Evolutionary conservation across 2,113 vertebrate species (phyloP).

Genomic region (Pedionomus torquatus): DNA sequence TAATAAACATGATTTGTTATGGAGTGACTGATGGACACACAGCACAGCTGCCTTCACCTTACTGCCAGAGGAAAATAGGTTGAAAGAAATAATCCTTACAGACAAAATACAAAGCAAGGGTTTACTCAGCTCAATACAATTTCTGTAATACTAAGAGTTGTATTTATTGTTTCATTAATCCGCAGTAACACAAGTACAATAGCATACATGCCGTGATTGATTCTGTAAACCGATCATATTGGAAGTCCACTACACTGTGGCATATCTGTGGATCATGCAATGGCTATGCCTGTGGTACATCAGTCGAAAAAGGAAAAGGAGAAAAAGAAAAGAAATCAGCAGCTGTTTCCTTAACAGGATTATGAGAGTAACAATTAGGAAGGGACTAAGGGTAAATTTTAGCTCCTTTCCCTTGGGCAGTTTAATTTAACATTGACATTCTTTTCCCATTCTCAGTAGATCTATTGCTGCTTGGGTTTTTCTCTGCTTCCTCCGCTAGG

Average conservation of each 20-base stretch:
- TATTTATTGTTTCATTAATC: slow-evolving; percentile 28
- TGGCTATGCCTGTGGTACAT: background rate
- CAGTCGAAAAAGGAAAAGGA: background rate
- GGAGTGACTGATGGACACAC: background rate
- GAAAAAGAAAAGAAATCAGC: background rate
- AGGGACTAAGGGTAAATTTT: background rate
- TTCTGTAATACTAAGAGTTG: background rate
- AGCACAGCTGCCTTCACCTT: background rate
- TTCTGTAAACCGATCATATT: background rate
- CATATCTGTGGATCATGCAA: slow-evolving; percentile 38
- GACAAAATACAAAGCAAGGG: background rate
- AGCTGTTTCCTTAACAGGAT: background rate
- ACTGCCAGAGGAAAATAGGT: background rate
- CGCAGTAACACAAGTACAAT: background rate
- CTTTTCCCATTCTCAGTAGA: background rate
- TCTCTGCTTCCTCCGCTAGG: background rate
- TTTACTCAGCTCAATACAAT: background rate
- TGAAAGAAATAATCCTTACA: background rate
- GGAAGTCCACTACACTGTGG: background rate
- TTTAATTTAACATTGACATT: background rate
- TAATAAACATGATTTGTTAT: background rate
- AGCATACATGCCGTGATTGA: slow-evolving; percentile 6
- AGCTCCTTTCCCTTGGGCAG: background rate
- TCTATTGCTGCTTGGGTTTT: background rate
- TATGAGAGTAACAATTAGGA: background rate